Evolutionary conservation across 2,113 vertebrate species (phyloP).

Genomic region (Hydrochoerus hydrochaeris): DNA sequence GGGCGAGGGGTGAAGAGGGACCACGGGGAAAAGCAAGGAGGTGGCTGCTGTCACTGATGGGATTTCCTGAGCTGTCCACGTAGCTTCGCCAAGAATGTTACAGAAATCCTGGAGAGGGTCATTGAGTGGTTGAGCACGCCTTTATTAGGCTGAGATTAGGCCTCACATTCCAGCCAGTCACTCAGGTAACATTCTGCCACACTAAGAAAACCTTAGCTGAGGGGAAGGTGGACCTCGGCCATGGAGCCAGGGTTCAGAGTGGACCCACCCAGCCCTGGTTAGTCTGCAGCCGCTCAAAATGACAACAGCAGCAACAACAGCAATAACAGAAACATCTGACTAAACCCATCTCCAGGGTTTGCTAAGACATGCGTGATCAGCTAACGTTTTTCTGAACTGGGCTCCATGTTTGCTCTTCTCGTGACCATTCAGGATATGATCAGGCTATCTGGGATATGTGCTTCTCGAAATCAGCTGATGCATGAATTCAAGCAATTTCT

Average conservation of each 20-base stretch:
- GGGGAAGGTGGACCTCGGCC: rapidly evolving
- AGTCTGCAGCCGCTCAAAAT: too few species aligned
- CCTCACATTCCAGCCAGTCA: neutral
- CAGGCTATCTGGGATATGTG: rapidly evolving
- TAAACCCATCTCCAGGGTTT: neutral
- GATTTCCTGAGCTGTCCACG: neutral
- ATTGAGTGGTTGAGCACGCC: too few species aligned
- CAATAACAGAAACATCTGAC: too few species aligned
- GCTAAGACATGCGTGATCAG: neutral
- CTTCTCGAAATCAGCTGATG: neutral
- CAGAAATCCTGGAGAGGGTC: neutral
- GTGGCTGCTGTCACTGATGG: neutral
- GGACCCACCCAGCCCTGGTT: rapidly evolving
- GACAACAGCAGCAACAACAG: neutral
- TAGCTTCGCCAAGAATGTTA: neutral
- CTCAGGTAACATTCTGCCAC: rapidly evolving
- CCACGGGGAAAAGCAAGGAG: too few species aligned
- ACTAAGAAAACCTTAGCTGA: neutral
- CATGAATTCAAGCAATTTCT: neutral
- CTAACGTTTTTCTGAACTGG: neutral
- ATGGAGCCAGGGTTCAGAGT: too few species aligned
- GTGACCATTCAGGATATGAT: neutral
- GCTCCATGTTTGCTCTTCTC: neutral
- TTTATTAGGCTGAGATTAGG: neutral
- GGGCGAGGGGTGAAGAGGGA: rapidly evolving